Evolutionary conservation across 2,888 invertebrate genomes (phyloP), one percentile per base, ranked within the genome.

Genomic region (Polydrusus pterygomalis): DNA sequence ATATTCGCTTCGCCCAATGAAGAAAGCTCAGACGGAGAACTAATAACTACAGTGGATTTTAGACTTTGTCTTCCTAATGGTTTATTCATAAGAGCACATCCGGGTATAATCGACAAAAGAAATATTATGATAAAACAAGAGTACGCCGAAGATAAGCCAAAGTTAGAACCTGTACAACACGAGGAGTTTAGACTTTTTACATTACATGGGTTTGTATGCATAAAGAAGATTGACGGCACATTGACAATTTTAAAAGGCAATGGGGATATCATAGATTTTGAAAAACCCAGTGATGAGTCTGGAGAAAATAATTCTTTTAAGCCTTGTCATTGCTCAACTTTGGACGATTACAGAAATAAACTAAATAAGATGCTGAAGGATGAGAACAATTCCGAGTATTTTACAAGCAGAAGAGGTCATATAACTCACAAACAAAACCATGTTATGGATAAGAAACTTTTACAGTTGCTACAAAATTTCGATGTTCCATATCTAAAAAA

Each of bases 111-210:
- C 7, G 77, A 77, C 60, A 62, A 76, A 11, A 64, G 69, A 11
- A 54, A 77, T 7, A 40, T 76, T 1, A 82, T 82, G 67, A 71
- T 84, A 6, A 85, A 84, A 76, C 85, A 85, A 74, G 79, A 80
- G 43, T 80, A 77, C 54, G 49, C 79, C 13, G 56, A 70, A 0
- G 70, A 73, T 10, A 76, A 74, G 60, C 74, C 78, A 25, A 63
- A 73, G 45, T 56, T 75, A 15, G 30, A 69, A 18, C 10, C 15
- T 1, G 56, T 80, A n/a, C 56, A 77, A 49, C 63, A 74, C 15
- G 85, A 85, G 74, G 80, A 81, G 38, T 84, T 82, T 70, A 74
- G 85, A 68, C 70, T 85, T 15, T 85, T 83, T 64, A 81, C 80
- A 7, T 78, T 78, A 30, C 80, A 79, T 58, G 85, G 85, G 5